Base-by-base conservation (phyloP, 2,113 vertebrate species). In the Pseudopodoces humilis region DNA sequence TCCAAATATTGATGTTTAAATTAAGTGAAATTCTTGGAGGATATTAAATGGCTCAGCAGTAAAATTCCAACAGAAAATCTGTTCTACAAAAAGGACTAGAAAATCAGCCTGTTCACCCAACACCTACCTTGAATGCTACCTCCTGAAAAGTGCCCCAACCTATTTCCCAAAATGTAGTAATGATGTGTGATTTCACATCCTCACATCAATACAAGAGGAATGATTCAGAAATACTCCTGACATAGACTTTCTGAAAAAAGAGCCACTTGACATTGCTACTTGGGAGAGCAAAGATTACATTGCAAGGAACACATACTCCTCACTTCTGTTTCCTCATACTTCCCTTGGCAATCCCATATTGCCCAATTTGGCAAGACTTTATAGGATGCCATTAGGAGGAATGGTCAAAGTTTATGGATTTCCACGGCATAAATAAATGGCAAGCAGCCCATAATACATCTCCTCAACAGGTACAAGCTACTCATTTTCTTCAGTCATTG, bases 371-470 rank as follows among this genome's bases (percentile, higher is more conserved):
- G 43, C 11, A 24, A 17, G 27, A 69, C 21, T 71, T 76, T 49
- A 62, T n/a, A 65, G 46, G 46, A 77, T 49, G 25, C 16, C 31
- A 65, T 93, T 65, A 85, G 41, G 50, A 85, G 25, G 4, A 3
- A 39, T 67, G 31, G 46, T 58, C 67, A 86, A 82, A 76, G 18
- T 46, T 55, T 85, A 69, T 65, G 46, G 52, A 93, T 91, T 92
- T 83, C 70, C 43, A 52, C 33, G 23, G 11, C 56, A 90, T 92
- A 75, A 62, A 43, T 85, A 90, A 80, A 82, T 83, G 85, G 75
- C 41, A 21, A 70, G 69, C 15, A 76, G 75, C 62, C 75, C 88
- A 71, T 65, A 85, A 82, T 25, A 56, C 11, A 62, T 58, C 28
- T 83, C 35, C 35, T 86, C 53, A 80, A 72, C 28, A 69, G 49